Conservation (phyloP, 1,140 invertebrate genomes). For the Drosophila kohkoa region DNA sequence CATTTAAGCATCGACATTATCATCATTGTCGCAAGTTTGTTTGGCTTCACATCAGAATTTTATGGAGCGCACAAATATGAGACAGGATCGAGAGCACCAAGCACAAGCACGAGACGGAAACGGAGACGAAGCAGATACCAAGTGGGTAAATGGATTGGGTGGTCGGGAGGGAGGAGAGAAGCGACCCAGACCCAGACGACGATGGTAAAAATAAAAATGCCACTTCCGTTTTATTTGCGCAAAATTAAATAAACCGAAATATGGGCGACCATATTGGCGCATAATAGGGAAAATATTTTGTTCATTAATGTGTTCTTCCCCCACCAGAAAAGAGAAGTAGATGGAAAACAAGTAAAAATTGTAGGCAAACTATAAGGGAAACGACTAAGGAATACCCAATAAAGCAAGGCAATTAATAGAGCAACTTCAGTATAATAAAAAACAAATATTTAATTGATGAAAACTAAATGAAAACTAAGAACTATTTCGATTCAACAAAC, state of each 20-base stretch:
- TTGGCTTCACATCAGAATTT: conserved; percentile 74
- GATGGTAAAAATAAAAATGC: conserved; percentile 67
- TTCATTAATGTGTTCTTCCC: conserved; percentile 69
- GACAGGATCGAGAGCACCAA: conserved; percentile 46
- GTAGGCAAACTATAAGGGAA: neutral
- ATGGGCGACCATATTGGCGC: conserved; percentile 81
- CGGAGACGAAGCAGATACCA: neutral
- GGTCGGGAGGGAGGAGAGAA: neutral
- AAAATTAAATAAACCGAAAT: conserved; percentile 84
- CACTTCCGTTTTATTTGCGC: conserved; percentile 83
- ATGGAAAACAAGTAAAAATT: conserved; percentile 60
- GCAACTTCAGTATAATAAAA: too few species aligned
- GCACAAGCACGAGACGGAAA: conserved; percentile 7
- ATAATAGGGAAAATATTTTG: conserved; percentile 82
- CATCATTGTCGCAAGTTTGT: conserved; percentile 78
- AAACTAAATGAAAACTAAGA: too few species aligned
- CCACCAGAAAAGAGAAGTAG: conserved; percentile 34
- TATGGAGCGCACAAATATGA: conserved; percentile 76
- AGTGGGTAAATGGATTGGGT: conserved; percentile 3
- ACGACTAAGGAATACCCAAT: conserved; percentile 16
- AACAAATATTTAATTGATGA: too few species aligned
- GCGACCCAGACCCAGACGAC: conserved; percentile 30
- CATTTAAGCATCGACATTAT: conserved; percentile 60
- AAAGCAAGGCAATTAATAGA: neutral
- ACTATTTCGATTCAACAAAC: too few species aligned